Percentiles rank a stretch among this genome's conserved stretches.
Evolutionary conservation across 2,888 invertebrate species (phyloP).

Genomic region (Diaperis boleti): DNA sequence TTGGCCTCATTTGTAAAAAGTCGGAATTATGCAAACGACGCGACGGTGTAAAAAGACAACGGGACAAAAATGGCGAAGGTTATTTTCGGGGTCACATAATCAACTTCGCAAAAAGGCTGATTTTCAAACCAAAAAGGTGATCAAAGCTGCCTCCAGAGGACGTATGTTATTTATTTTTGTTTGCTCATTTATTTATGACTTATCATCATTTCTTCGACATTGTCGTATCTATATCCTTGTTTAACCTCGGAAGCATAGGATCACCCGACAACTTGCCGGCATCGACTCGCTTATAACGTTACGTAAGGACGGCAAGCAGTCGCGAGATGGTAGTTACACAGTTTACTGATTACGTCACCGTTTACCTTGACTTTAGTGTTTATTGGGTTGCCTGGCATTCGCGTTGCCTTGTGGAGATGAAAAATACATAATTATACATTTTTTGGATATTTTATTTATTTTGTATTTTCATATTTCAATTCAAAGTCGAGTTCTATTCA

Average conservation of each 20-base stretch:
- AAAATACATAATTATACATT: no score
- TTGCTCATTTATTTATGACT: constrained; percentile 6
- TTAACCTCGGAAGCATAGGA: background rate
- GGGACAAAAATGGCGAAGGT: background rate
- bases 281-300: constrained; percentile 1
- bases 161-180: constrained; percentile 7
- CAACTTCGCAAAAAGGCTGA: background rate
- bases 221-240: background rate
- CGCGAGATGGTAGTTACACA: background rate
- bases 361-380: no score
- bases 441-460: no score
- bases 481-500: no score
- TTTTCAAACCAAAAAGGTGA: constrained; percentile 4
- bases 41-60: background rate
- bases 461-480: no score
- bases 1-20: background rate
- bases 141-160: constrained; percentile 13
- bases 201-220: background rate
- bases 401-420: no score
- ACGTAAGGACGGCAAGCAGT: background rate
- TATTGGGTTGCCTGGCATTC: no score
- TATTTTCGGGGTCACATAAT: background rate
- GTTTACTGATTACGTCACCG: no score
- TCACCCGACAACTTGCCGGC: constrained; percentile 1
- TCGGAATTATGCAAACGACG: background rate